Percentiles rank a stretch among this genome's conserved stretches.
These are phyloP conservation scores for Drosophila navojoa DNA, from an alignment of 1,140 invertebrate species.

Conservation along the genomic window DNA sequence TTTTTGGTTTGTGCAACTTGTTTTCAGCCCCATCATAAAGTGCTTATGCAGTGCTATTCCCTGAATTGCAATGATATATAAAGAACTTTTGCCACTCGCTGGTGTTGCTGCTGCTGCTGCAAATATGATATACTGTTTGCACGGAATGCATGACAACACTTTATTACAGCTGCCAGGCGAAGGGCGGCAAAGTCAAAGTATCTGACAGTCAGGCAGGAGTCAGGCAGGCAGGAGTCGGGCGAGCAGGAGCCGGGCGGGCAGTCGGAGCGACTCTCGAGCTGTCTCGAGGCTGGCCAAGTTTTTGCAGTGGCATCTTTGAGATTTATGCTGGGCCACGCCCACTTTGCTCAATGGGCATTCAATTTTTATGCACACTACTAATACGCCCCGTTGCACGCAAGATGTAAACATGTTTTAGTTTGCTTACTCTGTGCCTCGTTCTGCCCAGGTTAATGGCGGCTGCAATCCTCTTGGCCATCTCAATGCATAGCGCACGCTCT, in stretches of 20 bases:
- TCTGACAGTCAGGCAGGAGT: slow-evolving; percentile 14
- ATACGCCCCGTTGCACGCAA: slow-evolving; percentile 25
- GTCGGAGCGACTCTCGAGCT: background rate
- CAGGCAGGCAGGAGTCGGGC: too few relatives aligned
- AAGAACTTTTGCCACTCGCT: background rate
- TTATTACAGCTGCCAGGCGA: slow-evolving; percentile 65
- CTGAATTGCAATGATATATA: slow-evolving; percentile 6
- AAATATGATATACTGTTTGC: slow-evolving; percentile 65
- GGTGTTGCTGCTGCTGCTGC: slow-evolving; percentile 18
- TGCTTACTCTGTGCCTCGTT: background rate
- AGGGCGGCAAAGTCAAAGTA: slow-evolving; percentile 46
- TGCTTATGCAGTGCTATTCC: slow-evolving; percentile 5
- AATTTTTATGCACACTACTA: slow-evolving; percentile 27
- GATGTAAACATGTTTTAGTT: slow-evolving; percentile 5
- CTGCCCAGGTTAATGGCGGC: background rate
- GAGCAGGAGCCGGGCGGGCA: too few relatives aligned
- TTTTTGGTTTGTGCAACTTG: background rate
- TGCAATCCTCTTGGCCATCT: background rate
- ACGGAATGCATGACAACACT: slow-evolving; percentile 72
- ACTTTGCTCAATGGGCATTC: slow-evolving; percentile 16
- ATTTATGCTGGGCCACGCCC: slow-evolving; percentile 33
- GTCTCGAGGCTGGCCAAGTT: slow-evolving; percentile 31
- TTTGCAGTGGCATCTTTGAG: slow-evolving; percentile 34
- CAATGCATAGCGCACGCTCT: slow-evolving; percentile 11
- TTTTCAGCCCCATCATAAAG: background rate